Percentiles rank a stretch among this genome's conserved stretches.
phyloP scores from a whole-genome alignment of 2,888 invertebrate species.

The Pollenia angustigena region DNA sequence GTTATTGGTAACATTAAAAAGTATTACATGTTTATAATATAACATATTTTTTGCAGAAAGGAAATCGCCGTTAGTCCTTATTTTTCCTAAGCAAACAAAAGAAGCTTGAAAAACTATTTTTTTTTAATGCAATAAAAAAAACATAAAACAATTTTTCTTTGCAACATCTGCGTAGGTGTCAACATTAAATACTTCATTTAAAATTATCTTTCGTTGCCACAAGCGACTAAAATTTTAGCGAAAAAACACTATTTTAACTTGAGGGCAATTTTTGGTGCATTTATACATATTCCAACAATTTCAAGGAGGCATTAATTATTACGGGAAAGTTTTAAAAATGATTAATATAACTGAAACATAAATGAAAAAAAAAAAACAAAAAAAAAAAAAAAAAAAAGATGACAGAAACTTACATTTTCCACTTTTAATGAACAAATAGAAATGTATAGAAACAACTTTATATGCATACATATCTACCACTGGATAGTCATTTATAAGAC shows the following conservation, averaged over 20 bases:
- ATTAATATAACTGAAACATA: not conserved
- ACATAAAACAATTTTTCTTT: not conserved
- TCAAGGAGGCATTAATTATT: not conserved
- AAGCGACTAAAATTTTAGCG: not conserved
- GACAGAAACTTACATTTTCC: not conserved
- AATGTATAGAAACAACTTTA: not conserved
- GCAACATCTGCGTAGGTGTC: constrained; percentile 10
- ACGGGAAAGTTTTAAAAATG: constrained; percentile 6
- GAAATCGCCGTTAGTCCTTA: no score
- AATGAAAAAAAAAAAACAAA: constrained; percentile 27
- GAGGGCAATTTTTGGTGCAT: not conserved
- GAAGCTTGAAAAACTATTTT: no score
- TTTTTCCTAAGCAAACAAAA: no score
- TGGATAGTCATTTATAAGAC: not conserved
- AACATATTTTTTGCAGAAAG: no score
- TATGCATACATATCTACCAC: not conserved
- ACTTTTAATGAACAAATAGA: constrained; percentile 36
- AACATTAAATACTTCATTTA: constrained; percentile 22
- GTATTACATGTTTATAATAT: no score
- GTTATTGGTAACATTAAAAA: no score
- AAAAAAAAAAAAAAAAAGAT: constrained; percentile 27
- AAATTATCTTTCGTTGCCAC: constrained; percentile 6
- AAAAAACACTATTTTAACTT: constrained; percentile 27
- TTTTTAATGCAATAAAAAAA: no score
- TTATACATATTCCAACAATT: constrained; percentile 20